Evolutionary conservation across 1,140 invertebrate species (phyloP).

Genomic region (Orchestia grillus): DNA sequence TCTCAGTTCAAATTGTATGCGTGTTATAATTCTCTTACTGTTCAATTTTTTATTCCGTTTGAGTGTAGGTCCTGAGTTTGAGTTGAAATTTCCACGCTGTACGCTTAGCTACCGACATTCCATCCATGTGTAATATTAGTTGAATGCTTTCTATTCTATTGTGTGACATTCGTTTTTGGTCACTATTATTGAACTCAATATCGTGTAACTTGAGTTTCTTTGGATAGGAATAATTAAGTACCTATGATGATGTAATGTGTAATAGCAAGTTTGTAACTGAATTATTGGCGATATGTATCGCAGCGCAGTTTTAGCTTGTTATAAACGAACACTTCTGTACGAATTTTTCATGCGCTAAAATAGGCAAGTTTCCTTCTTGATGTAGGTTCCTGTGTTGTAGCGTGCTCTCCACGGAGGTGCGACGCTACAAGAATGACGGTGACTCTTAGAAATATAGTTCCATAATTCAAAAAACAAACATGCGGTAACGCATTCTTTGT

Average conservation of each 20-base stretch:
- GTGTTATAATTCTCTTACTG: neutral
- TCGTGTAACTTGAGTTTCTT: neutral
- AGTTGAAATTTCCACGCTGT: neutral
- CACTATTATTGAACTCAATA: neutral
- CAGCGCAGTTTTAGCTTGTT: too few relatives aligned
- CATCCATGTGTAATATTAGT: constrained; percentile 1
- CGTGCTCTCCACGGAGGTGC: too few relatives aligned
- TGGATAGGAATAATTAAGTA: neutral
- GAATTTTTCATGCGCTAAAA: too few relatives aligned
- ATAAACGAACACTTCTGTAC: too few relatives aligned
- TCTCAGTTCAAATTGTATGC: neutral
- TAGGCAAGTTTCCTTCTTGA: too few relatives aligned
- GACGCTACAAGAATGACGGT: too few relatives aligned
- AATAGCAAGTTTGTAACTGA: neutral
- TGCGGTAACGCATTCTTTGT: neutral
- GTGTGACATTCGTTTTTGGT: neutral
- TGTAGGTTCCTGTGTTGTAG: too few relatives aligned
- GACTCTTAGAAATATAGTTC: too few relatives aligned
- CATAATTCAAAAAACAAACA: neutral
- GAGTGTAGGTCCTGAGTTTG: neutral
- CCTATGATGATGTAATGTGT: neutral
- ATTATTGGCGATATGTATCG: too few relatives aligned
- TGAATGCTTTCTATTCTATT: neutral
- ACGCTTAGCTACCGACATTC: constrained; percentile 8
- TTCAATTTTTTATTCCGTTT: neutral